These are phyloP conservation scores for Acronicta alni DNA, from an alignment of 2,888 invertebrate genomes.

Conservation along the genomic window DNA sequence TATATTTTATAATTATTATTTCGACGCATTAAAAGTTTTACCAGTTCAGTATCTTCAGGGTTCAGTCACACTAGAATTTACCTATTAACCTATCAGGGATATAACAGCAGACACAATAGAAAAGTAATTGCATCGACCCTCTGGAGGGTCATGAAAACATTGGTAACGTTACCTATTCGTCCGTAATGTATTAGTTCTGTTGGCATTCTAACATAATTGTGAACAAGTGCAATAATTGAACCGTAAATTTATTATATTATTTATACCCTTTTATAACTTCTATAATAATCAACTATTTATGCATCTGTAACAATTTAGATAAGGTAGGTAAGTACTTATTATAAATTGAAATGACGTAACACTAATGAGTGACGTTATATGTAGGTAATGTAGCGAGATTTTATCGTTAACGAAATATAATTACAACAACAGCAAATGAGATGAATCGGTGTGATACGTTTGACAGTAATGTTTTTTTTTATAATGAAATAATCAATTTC, in stretches of 20 bases:
- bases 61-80: not conserved
- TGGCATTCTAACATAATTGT: not conserved
- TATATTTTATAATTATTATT: slow-evolving; percentile 6
- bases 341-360: slow-evolving; percentile 27
- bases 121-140: too few relatives aligned
- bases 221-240: not conserved
- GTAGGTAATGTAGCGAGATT: slow-evolving; percentile 28
- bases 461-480: slow-evolving; percentile 1
- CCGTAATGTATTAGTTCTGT: not conserved
- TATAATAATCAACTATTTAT: slow-evolving; percentile 15
- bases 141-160: too few relatives aligned
- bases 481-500: slow-evolving; percentile 45
- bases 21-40: not conserved
- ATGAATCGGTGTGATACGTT: slow-evolving; percentile 14
- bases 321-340: slow-evolving; percentile 47
- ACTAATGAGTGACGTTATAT: slow-evolving; percentile 38
- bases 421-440: slow-evolving; percentile 32
- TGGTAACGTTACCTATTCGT: too few relatives aligned
- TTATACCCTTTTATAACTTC: not conserved
- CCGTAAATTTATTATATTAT: not conserved
- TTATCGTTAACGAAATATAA: slow-evolving; percentile 24
- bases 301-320: slow-evolving; percentile 39
- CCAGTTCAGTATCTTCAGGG: slow-evolving; percentile 10
- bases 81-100: not conserved
- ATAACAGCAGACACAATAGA: too few relatives aligned